These are phyloP conservation scores for Zaprionus gabonicus DNA, from an alignment of 1,140 invertebrate species.

Conservation along the genomic window DNA sequence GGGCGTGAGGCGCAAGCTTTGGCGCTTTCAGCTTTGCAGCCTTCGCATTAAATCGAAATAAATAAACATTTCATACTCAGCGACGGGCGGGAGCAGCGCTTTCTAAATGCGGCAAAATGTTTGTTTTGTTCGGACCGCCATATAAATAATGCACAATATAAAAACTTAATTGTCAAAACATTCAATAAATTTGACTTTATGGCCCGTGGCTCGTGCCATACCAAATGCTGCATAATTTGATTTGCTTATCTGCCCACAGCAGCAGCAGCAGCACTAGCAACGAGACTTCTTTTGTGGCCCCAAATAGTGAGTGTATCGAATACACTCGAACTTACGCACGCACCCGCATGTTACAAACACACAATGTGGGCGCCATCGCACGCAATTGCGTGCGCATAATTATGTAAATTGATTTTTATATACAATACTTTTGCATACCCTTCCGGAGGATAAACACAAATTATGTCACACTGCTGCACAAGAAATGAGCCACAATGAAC, in stretches of 20 bases:
- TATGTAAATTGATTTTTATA: constrained; percentile 1
- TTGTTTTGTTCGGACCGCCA: constrained; percentile 28
- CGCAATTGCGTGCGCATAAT: not conserved
- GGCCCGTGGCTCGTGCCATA: constrained; percentile 54
- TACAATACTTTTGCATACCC: not conserved
- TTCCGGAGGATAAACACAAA: not conserved
- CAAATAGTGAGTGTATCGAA: constrained; percentile 9
- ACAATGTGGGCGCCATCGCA: not conserved
- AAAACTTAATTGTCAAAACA: constrained; percentile 80
- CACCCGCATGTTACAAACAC: not conserved
- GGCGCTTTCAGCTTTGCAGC: constrained; percentile 25
- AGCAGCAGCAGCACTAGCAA: constrained; percentile 1
- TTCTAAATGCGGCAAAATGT: constrained; percentile 33
- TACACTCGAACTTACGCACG: constrained; percentile 1
- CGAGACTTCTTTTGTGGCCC: constrained; percentile 26
- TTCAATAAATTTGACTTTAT: constrained; percentile 78
- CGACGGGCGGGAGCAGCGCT: not conserved
- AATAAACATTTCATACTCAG: constrained; percentile 27
- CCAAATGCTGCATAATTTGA: constrained; percentile 68
- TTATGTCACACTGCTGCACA: not conserved
- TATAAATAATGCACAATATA: constrained; percentile 71
- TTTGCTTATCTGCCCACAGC: constrained; percentile 52
- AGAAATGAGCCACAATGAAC: not conserved
- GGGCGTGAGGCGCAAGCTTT: constrained; percentile 1
- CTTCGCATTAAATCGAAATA: constrained; percentile 28